Conservation (phyloP, 2,797 vertebrate species). For the Calcarius lapponicus region DNA sequence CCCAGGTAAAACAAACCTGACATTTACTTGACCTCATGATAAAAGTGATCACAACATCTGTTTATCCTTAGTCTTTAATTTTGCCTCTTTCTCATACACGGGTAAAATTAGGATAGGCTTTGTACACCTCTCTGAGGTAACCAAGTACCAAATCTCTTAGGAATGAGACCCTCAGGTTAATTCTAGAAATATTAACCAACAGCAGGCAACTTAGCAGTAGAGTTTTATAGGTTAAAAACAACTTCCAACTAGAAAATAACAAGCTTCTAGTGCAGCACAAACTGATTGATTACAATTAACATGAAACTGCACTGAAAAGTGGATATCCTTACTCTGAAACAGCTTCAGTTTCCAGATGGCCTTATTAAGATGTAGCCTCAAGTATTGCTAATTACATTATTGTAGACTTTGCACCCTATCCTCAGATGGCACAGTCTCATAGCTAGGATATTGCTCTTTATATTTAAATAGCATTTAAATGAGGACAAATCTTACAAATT, state of each 20-base stretch:
- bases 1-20: background rate
- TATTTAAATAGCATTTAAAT: constrained; percentile 13
- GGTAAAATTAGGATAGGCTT: background rate
- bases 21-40: background rate
- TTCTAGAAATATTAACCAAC: background rate
- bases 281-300: background rate
- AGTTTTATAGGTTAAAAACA: background rate
- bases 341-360: constrained; percentile 18
- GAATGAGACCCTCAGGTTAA: background rate
- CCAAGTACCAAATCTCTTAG: background rate
- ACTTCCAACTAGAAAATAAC: background rate
- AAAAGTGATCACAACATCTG: background rate
- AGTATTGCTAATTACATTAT: constrained; percentile 3
- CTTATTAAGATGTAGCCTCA: background rate
- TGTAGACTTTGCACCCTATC: background rate
- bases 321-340: background rate
- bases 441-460: background rate
- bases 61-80: background rate
- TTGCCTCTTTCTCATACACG: background rate
- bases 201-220: background rate
- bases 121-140: background rate
- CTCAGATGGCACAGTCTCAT: background rate
- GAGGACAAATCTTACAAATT: background rate
- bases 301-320: background rate
- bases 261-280: background rate